These are phyloP conservation scores for Melozone crissalis DNA, from an alignment of 2,113 vertebrate genomes.

Conservation along the genomic window DNA sequence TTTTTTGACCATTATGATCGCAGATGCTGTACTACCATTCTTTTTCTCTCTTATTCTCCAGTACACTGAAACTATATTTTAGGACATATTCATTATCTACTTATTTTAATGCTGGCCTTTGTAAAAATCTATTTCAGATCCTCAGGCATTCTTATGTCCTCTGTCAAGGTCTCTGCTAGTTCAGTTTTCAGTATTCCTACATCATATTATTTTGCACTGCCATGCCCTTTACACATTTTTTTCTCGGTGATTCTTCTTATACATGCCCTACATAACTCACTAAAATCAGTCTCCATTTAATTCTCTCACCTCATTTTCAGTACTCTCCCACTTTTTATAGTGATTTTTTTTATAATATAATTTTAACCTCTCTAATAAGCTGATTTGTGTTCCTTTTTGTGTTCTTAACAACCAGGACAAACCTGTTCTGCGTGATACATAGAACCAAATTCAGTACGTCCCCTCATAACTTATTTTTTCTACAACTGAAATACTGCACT, in stretches of 20 bases:
- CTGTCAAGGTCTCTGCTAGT: slow-evolving; percentile 6
- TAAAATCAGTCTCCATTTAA: neutral
- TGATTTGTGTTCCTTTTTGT: neutral
- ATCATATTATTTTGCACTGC: neutral
- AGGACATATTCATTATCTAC: neutral
- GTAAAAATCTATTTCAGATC: neutral
- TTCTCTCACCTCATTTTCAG: neutral
- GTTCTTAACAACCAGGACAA: neutral
- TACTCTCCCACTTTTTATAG: neutral
- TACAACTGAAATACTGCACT: neutral
- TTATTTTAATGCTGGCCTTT: slow-evolving; percentile 4
- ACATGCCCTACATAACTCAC: neutral
- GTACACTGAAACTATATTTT: neutral
- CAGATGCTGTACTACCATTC: neutral
- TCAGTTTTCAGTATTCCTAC: slow-evolving; percentile 5
- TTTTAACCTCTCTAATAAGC: neutral
- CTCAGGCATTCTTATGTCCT: slow-evolving; percentile 1
- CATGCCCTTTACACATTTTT: slow-evolving; percentile 10
- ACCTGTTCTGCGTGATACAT: neutral
- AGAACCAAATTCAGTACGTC: neutral
- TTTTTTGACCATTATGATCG: neutral
- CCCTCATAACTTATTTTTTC: neutral
- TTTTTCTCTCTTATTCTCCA: neutral
- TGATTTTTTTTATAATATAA: neutral
- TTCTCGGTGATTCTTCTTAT: neutral